phyloP scores from a whole-genome alignment of 2,113 vertebrate species.

The Pedionomus torquatus region DNA sequence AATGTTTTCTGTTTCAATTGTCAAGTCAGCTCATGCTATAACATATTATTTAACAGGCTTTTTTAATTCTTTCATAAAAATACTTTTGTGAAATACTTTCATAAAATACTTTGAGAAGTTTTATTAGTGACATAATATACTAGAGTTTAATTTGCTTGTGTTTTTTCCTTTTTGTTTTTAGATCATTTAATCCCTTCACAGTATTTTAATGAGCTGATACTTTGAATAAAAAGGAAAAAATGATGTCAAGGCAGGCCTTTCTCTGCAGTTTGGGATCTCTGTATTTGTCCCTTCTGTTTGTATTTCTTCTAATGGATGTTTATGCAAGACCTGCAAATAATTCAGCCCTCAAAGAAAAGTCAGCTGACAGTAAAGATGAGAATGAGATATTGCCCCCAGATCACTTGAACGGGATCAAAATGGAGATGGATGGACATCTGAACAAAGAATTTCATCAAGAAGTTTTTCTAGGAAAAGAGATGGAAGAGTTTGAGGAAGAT shows the following conservation, averaged over 20 bases:
- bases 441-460: conserved; percentile 97
- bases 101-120: background rate
- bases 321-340: conserved; percentile 89
- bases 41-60: background rate
- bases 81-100: background rate
- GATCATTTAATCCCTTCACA: background rate
- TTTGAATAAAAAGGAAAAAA: conserved; percentile 12
- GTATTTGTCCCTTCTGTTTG: conserved; percentile 73
- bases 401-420: conserved; percentile 91
- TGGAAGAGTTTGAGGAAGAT: conserved; percentile 92
- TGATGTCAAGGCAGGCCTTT: conserved; percentile 72
- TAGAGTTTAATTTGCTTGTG: background rate
- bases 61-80: background rate
- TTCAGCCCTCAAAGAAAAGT: conserved; percentile 81
- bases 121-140: background rate
- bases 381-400: conserved; percentile 92
- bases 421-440: conserved; percentile 94
- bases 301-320: conserved; percentile 73
- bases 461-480: conserved; percentile 92
- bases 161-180: background rate
- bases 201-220: background rate
- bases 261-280: conserved; percentile 65
- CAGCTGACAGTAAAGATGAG: conserved; percentile 76
- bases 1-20: background rate
- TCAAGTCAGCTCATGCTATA: fast-evolving